Evolutionary conservation across 2,888 invertebrate species (phyloP).

Genomic region (Nephrotoma guestfalica): DNA sequence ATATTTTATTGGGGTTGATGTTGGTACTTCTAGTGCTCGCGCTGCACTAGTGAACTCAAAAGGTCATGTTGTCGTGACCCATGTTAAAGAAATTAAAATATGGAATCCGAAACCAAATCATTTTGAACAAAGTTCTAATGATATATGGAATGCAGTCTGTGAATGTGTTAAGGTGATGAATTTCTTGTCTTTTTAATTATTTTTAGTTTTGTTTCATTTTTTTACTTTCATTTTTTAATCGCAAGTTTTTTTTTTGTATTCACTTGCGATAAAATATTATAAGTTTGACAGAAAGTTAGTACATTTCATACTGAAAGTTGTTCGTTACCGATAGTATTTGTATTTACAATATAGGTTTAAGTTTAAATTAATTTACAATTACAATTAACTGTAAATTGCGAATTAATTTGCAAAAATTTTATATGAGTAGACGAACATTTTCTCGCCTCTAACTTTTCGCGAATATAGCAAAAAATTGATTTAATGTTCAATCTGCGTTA

Average conservation of each 20-base stretch:
- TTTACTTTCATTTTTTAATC: neutral
- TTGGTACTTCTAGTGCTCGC: slow-evolving; percentile 82
- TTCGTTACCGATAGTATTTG: too few species aligned
- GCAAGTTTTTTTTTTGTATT: neutral
- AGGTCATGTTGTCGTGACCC: slow-evolving; percentile 50
- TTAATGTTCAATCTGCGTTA: neutral
- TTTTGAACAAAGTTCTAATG: slow-evolving; percentile 81
- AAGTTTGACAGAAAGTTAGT: neutral
- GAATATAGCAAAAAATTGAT: neutral
- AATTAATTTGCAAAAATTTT: neutral
- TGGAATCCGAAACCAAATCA: slow-evolving; percentile 63
- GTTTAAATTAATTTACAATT: too few species aligned
- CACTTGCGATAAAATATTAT: neutral
- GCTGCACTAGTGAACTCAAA: slow-evolving; percentile 59
- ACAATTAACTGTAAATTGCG: too few species aligned
- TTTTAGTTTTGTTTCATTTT: neutral
- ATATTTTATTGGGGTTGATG: slow-evolving; percentile 79
- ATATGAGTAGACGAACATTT: neutral
- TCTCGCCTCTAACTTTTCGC: neutral
- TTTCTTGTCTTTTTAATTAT: neutral
- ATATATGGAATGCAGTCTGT: slow-evolving; percentile 64
- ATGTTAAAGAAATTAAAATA: slow-evolving; percentile 51
- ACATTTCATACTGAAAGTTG: neutral
- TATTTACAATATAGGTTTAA: too few species aligned
- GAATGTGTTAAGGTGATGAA: slow-evolving; percentile 55